These are phyloP conservation scores for Chaunax sp. DNA, from an alignment of 2,797 vertebrate species.

Conservation along the genomic window DNA sequence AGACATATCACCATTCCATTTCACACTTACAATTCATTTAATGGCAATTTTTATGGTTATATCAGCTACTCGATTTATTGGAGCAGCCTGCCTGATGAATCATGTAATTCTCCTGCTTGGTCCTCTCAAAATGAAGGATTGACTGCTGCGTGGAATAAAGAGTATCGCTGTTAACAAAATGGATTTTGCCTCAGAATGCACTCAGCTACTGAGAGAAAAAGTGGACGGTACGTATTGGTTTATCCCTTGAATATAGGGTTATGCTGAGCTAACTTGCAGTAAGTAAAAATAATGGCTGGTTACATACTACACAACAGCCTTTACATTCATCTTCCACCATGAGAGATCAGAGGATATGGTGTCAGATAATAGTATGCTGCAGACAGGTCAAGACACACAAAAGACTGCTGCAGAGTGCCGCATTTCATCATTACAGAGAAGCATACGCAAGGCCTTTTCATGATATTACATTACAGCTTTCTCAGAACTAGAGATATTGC, in stretches of 20 bases:
- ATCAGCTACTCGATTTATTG: constrained; percentile 82
- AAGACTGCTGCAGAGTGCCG: constrained; percentile 62
- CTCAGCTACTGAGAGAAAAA: constrained; percentile 22
- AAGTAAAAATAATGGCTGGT: constrained; percentile 56
- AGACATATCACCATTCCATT: constrained; percentile 79
- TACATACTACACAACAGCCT: constrained; percentile 56
- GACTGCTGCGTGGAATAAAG: constrained; percentile 73
- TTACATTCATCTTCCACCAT: constrained; percentile 59
- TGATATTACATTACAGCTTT: constrained; percentile 78
- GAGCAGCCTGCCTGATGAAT: constrained; percentile 81
- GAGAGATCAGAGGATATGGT: constrained; percentile 63
- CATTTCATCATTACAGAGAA: constrained; percentile 70
- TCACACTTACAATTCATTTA: constrained; percentile 83
- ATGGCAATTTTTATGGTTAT: constrained; percentile 81
- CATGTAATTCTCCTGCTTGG: constrained; percentile 80
- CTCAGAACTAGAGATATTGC: constrained; percentile 76
- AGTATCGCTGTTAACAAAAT: constrained; percentile 71
- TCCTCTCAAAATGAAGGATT: constrained; percentile 80
- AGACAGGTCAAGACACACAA: constrained; percentile 71
- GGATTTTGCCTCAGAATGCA: constrained; percentile 65
- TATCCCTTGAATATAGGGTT: constrained; percentile 45
- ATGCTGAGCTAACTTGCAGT: constrained; percentile 43
- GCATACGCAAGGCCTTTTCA: constrained; percentile 65
- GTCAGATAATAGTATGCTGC: constrained; percentile 69
- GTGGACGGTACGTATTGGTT: constrained; percentile 28